A percentile compares a stretch with the other conserved stretches of the same genome.
Evolutionary conservation across 2,113 vertebrate genomes (phyloP).

Genomic region (Arizona elegans): DNA sequence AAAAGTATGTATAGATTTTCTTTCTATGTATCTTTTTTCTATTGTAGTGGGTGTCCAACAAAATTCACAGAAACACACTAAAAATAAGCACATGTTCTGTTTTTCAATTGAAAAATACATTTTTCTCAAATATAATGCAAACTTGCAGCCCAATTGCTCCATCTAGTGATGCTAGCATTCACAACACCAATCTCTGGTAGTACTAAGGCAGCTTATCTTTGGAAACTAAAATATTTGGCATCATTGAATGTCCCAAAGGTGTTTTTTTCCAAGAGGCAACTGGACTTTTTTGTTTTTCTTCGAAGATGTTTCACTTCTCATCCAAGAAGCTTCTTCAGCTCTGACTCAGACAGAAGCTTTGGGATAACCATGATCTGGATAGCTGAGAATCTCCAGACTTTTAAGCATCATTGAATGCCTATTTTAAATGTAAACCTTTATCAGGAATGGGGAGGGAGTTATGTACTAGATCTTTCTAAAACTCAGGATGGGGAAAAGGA

Average conservation of each 20-base stretch:
- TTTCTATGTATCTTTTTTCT: conserved; percentile 5
- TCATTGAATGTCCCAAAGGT: neutral
- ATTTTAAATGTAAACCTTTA: neutral
- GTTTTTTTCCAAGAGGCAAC: no score
- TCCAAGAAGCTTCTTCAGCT: no score
- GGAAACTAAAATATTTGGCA: neutral
- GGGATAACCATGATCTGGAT: no score
- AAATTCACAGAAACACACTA: neutral
- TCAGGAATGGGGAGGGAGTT: neutral
- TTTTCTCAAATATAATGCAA: neutral
- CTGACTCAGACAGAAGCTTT: no score
- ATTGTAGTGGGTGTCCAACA: neutral
- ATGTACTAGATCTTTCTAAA: neutral
- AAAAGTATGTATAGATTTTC: conserved; percentile 22
- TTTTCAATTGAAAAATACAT: neutral
- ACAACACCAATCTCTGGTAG: neutral
- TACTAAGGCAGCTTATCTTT: neutral
- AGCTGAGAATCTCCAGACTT: no score
- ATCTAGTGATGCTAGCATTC: conserved; percentile 55
- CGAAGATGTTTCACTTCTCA: no score
- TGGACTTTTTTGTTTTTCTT: no score
- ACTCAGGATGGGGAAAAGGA: neutral
- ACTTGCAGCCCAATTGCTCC: conserved; percentile 63
- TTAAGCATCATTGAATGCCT: neutral
- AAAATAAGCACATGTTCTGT: neutral